These are phyloP conservation scores for Leucopsar rothschildi DNA, from an alignment of 2,113 vertebrate genomes.

Conservation along the genomic window DNA sequence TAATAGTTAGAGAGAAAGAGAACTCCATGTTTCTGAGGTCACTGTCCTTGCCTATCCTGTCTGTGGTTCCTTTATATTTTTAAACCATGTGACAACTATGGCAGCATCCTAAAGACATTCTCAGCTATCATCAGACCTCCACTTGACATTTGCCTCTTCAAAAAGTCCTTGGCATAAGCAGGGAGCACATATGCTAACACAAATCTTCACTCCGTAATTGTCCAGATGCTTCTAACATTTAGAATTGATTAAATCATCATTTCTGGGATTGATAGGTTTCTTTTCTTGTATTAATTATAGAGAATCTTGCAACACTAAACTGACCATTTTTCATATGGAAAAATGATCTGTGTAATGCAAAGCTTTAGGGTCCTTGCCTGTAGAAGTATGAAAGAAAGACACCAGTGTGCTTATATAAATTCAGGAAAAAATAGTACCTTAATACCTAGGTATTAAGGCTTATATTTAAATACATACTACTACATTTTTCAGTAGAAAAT, in stretches of 20 bases:
- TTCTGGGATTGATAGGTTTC: neutral
- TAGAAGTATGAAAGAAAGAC: neutral
- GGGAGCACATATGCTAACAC: neutral
- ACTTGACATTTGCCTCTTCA: neutral
- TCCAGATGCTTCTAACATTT: neutral
- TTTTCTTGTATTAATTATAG: neutral
- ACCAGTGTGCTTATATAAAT: neutral
- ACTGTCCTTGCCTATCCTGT: neutral
- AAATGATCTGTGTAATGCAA: neutral
- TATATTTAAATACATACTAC: neutral
- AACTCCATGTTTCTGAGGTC: neutral
- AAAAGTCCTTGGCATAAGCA: neutral
- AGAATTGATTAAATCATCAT: neutral
- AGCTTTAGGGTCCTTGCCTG: rapidly evolving
- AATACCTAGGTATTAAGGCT: neutral
- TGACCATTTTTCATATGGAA: neutral
- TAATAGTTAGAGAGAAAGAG: neutral
- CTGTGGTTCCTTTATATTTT: neutral
- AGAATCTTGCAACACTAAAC: neutral
- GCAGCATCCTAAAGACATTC: neutral
- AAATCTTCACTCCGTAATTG: neutral
- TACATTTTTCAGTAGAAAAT: neutral
- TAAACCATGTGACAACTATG: neutral
- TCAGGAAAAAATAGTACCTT: neutral
- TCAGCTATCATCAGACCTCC: neutral